Percentiles rank a stretch among this genome's conserved stretches.
Evolutionary conservation across 2,113 vertebrate species (phyloP).

Genomic region (Myanophis thanlyinensis): DNA sequence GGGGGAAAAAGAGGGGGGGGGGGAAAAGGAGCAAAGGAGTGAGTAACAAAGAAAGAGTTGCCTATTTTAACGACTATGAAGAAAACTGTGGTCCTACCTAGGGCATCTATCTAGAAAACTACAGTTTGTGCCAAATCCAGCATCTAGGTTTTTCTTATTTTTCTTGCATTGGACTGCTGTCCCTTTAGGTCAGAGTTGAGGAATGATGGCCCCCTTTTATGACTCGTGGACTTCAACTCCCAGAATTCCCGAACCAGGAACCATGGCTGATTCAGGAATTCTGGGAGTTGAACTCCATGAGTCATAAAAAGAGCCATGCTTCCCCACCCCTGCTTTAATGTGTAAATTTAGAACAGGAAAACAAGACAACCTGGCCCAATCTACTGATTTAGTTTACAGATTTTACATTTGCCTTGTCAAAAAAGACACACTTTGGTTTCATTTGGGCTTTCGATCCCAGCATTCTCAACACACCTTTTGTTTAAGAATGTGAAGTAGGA

Average conservation of each 20-base stretch:
- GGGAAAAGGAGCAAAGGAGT: conserved; percentile 3
- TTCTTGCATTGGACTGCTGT: not conserved
- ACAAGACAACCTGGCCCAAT: not conserved
- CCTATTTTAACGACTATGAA: not conserved
- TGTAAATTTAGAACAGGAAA: not conserved
- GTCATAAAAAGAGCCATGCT: not conserved
- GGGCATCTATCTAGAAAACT: not conserved
- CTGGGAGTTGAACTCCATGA: not conserved
- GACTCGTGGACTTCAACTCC: too few relatives aligned
- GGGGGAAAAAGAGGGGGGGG: conserved; percentile 28
- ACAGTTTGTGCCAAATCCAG: not conserved
- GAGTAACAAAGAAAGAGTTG: conserved; percentile 9
- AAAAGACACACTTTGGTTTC: not conserved
- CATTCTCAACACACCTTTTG: not conserved
- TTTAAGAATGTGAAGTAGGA: not conserved
- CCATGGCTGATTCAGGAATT: not conserved
- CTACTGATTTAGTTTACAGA: not conserved
- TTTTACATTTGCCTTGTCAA: not conserved
- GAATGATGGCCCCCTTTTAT: too few relatives aligned
- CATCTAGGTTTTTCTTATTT: not conserved
- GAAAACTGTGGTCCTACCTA: too few relatives aligned
- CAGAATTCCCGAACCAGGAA: not conserved
- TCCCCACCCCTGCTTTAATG: not conserved
- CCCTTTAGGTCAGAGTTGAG: not conserved
- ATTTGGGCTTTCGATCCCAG: not conserved